Evolutionary conservation across 2,113 vertebrate genomes (phyloP).

Genomic region (Parus major): DNA sequence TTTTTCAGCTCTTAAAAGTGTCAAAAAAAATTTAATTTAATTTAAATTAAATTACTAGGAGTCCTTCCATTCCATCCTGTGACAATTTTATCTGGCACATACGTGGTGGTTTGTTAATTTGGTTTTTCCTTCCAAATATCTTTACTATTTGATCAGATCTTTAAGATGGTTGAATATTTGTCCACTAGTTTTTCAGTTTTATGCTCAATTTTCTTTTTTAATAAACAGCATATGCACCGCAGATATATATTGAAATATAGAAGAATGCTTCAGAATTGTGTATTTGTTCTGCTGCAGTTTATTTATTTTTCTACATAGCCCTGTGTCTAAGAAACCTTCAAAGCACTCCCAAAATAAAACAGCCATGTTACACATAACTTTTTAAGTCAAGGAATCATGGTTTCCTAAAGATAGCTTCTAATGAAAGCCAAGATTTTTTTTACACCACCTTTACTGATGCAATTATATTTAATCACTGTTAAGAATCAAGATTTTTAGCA

Average conservation of each 20-base stretch:
- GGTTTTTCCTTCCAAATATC: background rate
- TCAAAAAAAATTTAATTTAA: background rate
- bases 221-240: background rate
- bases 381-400: background rate
- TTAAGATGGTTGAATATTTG: background rate
- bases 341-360: background rate
- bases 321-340: conserved; percentile 9
- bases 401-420: conserved; percentile 24
- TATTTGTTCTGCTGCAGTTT: conserved; percentile 24
- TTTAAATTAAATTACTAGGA: background rate
- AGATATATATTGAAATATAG: background rate
- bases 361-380: background rate
- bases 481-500: conserved; percentile 1
- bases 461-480: conserved; percentile 22
- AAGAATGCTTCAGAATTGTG: background rate
- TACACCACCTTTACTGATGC: background rate
- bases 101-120: background rate
- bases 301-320: conserved; percentile 16
- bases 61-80: background rate
- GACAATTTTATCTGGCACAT: background rate
- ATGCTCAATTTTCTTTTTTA: background rate
- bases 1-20: background rate
- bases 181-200: background rate
- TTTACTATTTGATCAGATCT: background rate
- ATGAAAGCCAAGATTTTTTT: background rate